A percentile compares a stretch with the other conserved stretches of the same genome.
phyloP scores from a whole-genome alignment of 1,140 invertebrate genomes.

The Halotydeus destructor region DNA sequence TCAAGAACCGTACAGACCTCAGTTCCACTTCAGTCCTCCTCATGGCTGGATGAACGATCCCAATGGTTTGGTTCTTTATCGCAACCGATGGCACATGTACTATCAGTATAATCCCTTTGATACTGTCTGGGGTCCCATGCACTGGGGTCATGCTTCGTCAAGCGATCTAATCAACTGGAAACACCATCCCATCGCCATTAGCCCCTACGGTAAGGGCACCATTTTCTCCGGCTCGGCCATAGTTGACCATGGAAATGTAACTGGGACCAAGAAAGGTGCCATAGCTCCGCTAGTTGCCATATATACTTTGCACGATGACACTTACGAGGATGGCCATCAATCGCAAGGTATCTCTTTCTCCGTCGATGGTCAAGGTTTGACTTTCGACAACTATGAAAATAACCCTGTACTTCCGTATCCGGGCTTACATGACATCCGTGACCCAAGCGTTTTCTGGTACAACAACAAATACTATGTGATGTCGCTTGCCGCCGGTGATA shows the following conservation, averaged over 20 bases:
- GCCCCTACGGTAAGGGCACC: background rate
- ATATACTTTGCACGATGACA: background rate
- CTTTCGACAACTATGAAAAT: conserved; percentile 1
- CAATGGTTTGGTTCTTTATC: conserved; percentile 4
- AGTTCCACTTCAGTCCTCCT: conserved; percentile 1
- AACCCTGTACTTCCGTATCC: conserved; percentile 5
- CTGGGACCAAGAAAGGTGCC: background rate
- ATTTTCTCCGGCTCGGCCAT: conserved; percentile 9
- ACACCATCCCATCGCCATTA: conserved; percentile 1
- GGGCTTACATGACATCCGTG: conserved; percentile 4
- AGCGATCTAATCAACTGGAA: conserved; percentile 10
- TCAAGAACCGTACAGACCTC: conserved; percentile 1
- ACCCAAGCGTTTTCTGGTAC: conserved; percentile 7
- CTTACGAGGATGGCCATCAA: background rate
- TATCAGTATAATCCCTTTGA: conserved; percentile 8
- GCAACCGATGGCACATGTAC: conserved; percentile 6
- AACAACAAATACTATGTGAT: conserved; percentile 3
- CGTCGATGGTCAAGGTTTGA: conserved; percentile 2
- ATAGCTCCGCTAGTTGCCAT: background rate
- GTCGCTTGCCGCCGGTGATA: conserved; percentile 6
- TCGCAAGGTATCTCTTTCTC: background rate
- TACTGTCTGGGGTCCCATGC: background rate
- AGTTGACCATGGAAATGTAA: conserved; percentile 4
- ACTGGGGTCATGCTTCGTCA: conserved; percentile 7
- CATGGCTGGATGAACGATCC: conserved; percentile 10